phyloP scores from a whole-genome alignment of 2,888 invertebrate genomes.

The Oxytorus armatus region DNA sequence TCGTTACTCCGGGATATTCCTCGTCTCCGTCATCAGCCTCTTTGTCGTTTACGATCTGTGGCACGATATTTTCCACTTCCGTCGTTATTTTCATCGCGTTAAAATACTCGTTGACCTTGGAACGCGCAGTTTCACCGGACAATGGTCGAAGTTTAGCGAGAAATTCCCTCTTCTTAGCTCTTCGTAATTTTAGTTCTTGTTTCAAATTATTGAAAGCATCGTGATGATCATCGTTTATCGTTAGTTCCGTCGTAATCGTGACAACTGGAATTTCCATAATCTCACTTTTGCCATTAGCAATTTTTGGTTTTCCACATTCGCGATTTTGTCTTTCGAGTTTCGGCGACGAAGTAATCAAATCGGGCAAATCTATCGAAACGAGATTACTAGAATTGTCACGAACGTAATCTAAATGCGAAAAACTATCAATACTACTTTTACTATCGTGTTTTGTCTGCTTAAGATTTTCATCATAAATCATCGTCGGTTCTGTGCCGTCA shows the following conservation, averaged over 20 bases:
- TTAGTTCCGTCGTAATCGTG: slow-evolving; percentile 72
- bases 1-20: slow-evolving; percentile 60
- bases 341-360: slow-evolving; percentile 78
- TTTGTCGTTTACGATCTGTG: slow-evolving; percentile 23
- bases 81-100: slow-evolving; percentile 53
- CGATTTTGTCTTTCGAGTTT: slow-evolving; percentile 70
- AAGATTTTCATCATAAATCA: slow-evolving; percentile 43
- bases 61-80: slow-evolving; percentile 33
- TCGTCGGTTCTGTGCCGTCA: slow-evolving; percentile 1
- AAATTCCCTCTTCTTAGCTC: slow-evolving; percentile 76
- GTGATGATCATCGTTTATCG: slow-evolving; percentile 39
- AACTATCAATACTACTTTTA: slow-evolving; percentile 62
- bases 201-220: slow-evolving; percentile 78
- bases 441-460: slow-evolving; percentile 41
- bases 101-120: slow-evolving; percentile 81
- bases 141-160: slow-evolving; percentile 76
- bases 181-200: slow-evolving; percentile 77
- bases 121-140: slow-evolving; percentile 77
- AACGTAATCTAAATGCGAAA: slow-evolving; percentile 63
- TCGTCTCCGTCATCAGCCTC: slow-evolving; percentile 1
- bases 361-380: slow-evolving; percentile 75
- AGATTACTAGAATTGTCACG: slow-evolving; percentile 34
- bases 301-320: background rate
- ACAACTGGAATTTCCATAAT: slow-evolving; percentile 65
- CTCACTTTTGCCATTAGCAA: slow-evolving; percentile 10